Conservation (phyloP, 2,113 vertebrate species). For the Tragelaphus imberbis region DNA sequence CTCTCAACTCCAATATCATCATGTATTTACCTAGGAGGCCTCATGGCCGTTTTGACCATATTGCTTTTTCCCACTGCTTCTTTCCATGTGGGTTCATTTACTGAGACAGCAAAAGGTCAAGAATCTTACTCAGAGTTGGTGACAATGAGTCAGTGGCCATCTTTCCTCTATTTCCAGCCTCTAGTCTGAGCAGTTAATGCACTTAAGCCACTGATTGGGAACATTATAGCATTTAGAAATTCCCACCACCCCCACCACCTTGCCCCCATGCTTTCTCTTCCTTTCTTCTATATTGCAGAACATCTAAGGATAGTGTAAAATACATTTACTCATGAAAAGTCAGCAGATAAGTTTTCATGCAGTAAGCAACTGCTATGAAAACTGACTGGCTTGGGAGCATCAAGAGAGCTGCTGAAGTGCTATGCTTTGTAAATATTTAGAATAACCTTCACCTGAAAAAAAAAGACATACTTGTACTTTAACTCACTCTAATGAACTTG, state of each 20-base stretch:
- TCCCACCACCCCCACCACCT: not conserved
- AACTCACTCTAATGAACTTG: not conserved
- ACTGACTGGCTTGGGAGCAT: not conserved
- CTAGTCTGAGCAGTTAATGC: constrained; percentile 43
- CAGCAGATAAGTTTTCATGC: not conserved
- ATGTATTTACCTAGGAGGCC: constrained; percentile 43
- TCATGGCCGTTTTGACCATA: not conserved
- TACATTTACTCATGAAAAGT: not conserved
- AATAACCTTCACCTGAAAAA: not conserved
- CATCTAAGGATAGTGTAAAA: not conserved
- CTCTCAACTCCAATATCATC: not conserved
- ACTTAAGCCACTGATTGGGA: constrained; percentile 48
- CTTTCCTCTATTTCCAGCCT: constrained; percentile 46
- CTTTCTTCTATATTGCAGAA: not conserved
- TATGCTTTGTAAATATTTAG: not conserved
- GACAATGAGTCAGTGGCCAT: constrained; percentile 72
- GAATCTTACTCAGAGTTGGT: constrained; percentile 71
- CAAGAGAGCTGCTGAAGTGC: not conserved
- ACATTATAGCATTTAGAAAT: not conserved
- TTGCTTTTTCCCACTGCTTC: constrained; percentile 46
- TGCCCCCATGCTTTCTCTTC: not conserved
- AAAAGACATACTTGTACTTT: not conserved
- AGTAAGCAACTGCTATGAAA: not conserved
- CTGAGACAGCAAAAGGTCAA: constrained; percentile 73
- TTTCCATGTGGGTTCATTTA: constrained; percentile 71